Evolutionary conservation across 2,113 vertebrate genomes (phyloP), one percentile per base, ranked within the genome.

Genomic region (Peromyscus maniculatus): DNA sequence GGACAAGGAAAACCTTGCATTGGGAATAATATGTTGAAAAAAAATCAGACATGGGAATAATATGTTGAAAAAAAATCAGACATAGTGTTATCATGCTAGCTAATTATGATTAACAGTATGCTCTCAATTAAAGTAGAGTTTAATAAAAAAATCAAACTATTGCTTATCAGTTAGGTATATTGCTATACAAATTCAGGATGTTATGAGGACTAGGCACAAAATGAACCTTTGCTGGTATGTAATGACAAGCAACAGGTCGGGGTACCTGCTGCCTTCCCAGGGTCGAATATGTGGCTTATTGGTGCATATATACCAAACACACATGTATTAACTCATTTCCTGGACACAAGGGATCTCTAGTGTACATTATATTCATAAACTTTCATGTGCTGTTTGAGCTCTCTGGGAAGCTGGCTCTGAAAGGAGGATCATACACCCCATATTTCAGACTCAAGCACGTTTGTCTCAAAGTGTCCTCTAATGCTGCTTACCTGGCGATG

Each of bases 41-140:
- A 57, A 77, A 52, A 67, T 74, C 15, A 43, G 22, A 69, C 39
- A 55, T 43, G 62, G 92, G 52, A 92, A 87, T 74, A 91, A 83
- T 79, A 83, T 84, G 84, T 0, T 66, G 26, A 31, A 46, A 83
- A 69, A 57, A 77, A 52, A 67, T 74, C 15, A 43, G 22, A 69
- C 43, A 31, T 21, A 39, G 12, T 55, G 77, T 69, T 33, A 62
- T 46, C 16, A 52, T 49, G 46, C 26, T 69, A 36, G 62, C 57
- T 92, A 49, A 57, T 78, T 79, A 78, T 21, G 52, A 86, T 57
- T 83, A 80, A 88, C 17, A 33, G 5, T 91, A 52, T 67, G 52
- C 83, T 31, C 59, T 93, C 66, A 67, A 71, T 52, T 92, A 93
- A 95, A 89, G 7, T 57, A 87, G 28, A 75, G 33, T 62, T 55